Conservation (phyloP, 2,113 vertebrate genomes). For the Tylochromis polylepis region DNA sequence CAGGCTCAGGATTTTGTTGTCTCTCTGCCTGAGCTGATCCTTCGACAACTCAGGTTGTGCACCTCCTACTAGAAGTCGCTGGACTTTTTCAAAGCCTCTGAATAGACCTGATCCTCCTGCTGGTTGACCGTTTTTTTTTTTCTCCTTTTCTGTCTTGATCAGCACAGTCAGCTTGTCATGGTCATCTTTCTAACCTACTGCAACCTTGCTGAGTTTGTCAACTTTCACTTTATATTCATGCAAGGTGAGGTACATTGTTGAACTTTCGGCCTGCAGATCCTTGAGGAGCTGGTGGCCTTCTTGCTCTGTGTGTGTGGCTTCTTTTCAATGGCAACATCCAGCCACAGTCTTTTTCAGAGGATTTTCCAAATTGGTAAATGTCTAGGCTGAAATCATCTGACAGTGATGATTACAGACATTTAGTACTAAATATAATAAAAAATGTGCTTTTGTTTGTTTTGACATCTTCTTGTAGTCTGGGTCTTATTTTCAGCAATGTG, state of each 20-base stretch:
- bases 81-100: not conserved
- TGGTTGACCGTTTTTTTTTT: not conserved
- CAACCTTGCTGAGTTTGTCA: not conserved
- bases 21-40: not conserved
- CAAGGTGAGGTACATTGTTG: not conserved
- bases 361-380: not conserved
- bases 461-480: not conserved
- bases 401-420: not conserved
- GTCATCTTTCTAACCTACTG: not conserved
- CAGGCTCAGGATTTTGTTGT: not conserved
- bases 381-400: not conserved
- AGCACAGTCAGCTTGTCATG: not conserved
- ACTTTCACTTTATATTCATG: not conserved
- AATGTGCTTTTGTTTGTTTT: not conserved
- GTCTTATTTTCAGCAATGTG: not conserved
- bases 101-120: fast-evolving
- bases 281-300: not conserved
- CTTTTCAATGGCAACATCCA: not conserved
- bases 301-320: not conserved
- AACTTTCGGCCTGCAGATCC: not conserved
- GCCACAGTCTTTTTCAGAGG: not conserved
- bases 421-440: not conserved
- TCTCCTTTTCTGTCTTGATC: fast-evolving
- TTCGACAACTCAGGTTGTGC: not conserved
- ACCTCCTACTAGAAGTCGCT: not conserved